Percentiles rank a stretch among this genome's conserved stretches.
Evolutionary conservation across 2,797 vertebrate species (phyloP).

Genomic region (Lepilemur septentrionalis): DNA sequence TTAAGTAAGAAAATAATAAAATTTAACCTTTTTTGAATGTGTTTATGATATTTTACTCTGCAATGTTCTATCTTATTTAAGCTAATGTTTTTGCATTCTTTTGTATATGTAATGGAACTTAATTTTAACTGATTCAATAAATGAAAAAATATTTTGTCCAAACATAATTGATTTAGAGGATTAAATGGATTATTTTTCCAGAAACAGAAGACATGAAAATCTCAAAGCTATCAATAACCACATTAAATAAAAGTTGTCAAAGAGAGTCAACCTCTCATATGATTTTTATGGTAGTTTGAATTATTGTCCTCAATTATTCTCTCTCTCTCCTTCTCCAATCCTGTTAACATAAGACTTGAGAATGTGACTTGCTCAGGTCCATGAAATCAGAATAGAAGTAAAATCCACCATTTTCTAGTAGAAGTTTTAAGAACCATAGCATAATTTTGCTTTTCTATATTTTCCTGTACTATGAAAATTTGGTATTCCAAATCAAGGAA

Average conservation of each 20-base stretch:
- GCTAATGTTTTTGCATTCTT: background rate
- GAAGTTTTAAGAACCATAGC: background rate
- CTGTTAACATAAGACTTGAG: background rate
- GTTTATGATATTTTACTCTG: background rate
- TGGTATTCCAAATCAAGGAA: background rate
- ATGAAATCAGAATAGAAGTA: background rate
- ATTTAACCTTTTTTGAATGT: background rate
- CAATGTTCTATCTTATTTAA: background rate
- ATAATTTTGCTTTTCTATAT: background rate
- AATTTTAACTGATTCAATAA: background rate
- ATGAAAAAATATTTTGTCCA: background rate
- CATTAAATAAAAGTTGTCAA: background rate
- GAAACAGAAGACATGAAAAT: background rate
- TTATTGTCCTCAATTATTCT: background rate
- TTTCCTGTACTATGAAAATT: background rate
- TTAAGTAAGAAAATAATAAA: background rate
- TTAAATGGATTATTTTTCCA: background rate
- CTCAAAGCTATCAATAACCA: background rate
- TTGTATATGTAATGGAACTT: background rate
- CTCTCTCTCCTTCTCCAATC: background rate
- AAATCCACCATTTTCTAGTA: background rate
- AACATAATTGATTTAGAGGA: background rate
- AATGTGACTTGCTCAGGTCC: background rate
- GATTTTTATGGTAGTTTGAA: background rate
- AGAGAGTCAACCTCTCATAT: background rate